Percentiles rank a stretch among this genome's conserved stretches.
Conservation (phyloP, 1,140 invertebrate species). For the Trinorchestia longiramus region DNA sequence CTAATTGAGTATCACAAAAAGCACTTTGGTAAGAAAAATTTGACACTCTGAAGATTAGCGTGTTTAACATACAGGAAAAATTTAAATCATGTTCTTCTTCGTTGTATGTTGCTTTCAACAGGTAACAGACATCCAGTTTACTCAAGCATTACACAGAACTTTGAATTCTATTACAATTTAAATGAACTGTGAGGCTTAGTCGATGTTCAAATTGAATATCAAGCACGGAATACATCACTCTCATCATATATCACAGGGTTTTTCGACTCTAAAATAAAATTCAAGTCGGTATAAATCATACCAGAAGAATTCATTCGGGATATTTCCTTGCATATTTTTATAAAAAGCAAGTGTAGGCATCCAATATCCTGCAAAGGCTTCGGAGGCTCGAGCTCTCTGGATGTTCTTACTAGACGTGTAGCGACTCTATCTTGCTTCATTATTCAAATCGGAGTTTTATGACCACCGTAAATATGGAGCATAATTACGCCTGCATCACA, state of each 20-base stretch:
- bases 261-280: neutral
- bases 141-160: no score
- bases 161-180: no score
- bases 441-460: conserved; percentile 23
- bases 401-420: neutral
- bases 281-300: neutral
- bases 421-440: conserved; percentile 20
- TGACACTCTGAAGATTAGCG: no score
- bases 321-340: neutral
- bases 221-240: neutral
- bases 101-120: no score
- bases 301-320: neutral
- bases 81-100: no score
- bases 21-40: no score
- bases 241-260: neutral
- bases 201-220: no score
- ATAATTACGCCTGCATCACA: conserved; percentile 25
- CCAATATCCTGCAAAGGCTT: neutral
- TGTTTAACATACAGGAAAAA: no score
- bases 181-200: no score
- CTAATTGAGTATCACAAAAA: no score
- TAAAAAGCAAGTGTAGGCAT: neutral
- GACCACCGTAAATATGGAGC: neutral
- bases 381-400: neutral
- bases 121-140: no score